Conservation (phyloP, 2,113 vertebrate genomes). For the Boulengeromyrus knoepffleri region DNA sequence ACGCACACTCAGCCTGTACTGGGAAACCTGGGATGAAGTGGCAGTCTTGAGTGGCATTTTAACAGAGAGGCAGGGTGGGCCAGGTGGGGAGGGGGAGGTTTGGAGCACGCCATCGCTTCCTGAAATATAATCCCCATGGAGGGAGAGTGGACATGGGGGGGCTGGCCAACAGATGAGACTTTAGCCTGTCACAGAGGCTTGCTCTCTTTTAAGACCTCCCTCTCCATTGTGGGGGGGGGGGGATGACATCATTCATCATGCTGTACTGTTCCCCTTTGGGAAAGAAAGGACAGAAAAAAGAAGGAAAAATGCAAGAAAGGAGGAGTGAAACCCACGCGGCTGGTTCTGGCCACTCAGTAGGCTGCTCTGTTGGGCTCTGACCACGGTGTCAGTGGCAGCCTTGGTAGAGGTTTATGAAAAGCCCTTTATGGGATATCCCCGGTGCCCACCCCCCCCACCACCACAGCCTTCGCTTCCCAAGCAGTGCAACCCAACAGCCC, state of each 20-base stretch:
- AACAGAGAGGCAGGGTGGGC: background rate
- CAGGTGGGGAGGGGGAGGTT: background rate
- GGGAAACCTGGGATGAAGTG: conserved; percentile 19
- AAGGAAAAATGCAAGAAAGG: background rate
- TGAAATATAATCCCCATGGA: conserved; percentile 23
- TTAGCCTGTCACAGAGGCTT: conserved; percentile 23
- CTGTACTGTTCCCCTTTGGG: background rate
- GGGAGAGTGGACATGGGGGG: conserved; percentile 14
- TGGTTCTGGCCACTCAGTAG: background rate
- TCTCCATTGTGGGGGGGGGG: background rate
- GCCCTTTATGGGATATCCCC: background rate
- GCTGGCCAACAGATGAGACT: conserved; percentile 27
- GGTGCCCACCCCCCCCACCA: background rate
- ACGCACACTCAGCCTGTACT: background rate
- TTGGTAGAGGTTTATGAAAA: background rate
- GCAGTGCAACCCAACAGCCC: background rate
- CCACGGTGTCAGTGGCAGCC: background rate
- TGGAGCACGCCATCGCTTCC: conserved; percentile 10
- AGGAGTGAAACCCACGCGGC: background rate
- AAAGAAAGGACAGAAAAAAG: background rate
- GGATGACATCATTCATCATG: conserved; percentile 25
- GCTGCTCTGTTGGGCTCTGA: background rate
- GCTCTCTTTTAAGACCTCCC: conserved; percentile 8
- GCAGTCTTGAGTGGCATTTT: conserved; percentile 15
- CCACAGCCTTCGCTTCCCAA: background rate